Base-by-base conservation (phyloP, 2,797 vertebrate genomes). In the Leuciscus waleckii region DNA sequence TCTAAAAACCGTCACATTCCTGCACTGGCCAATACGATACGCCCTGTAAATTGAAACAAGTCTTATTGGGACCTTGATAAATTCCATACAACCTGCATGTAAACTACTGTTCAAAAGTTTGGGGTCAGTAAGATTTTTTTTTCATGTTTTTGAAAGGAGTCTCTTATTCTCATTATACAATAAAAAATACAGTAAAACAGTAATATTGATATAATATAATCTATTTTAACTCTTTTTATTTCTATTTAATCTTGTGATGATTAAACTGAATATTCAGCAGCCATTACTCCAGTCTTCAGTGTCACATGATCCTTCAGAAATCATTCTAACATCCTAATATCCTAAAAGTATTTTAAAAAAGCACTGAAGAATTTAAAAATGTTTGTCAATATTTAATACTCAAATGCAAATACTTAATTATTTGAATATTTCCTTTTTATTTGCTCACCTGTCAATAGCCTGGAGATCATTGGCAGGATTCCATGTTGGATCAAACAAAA, bases 401-500 rank as follows among this genome's bases (percentile, higher is more conserved):
- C n/a, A 63, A 43, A 26, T 43, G 23, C n/a, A 5, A 63, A 63
- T 29, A 26, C 35, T 7, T 63, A 78, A 29, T 29, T 41, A 29
- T 61, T 63, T 29, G 37, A 29, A 41, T 26, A 13, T 26, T 29
- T 70, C 2, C n/a, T 6, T 43, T 35, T 11, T 43, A 35, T 49
- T 23, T 73, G 32, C 61, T 3, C 93, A 98, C 98, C 98, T 97
- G 94, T 99, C 98, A 92, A 99, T 96, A 58, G 98, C 98, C 91
- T 99, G 98, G 87, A 99, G 97, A 92, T 99, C 98, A 94, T 95
- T 99, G 91, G 98, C 97, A 93, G 98, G 98, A 92, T 99, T 99
- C 98, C 98, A 99, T 0, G 97, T 98, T 87, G 98, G 98, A 90
- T 99, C 98, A 92, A 99, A 99, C 41, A 99, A 91, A 87, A 99